phyloP scores from a whole-genome alignment of 2,888 invertebrate genomes.

The Mesochorus sp. region DNA sequence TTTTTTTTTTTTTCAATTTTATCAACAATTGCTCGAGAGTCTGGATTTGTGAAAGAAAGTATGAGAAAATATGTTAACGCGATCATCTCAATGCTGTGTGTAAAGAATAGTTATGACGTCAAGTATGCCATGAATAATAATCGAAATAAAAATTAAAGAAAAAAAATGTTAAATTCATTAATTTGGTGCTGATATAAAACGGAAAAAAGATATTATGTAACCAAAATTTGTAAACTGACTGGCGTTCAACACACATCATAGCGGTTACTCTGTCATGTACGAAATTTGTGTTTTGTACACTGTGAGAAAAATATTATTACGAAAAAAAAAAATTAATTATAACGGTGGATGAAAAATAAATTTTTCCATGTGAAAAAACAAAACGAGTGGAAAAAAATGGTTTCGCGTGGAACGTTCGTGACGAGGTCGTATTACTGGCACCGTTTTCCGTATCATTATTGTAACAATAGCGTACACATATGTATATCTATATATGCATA shows the following conservation, averaged over 20 bases:
- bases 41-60: not conserved
- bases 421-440: constrained; percentile 64
- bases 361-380: not conserved
- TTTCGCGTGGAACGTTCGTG: constrained; percentile 66
- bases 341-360: not conserved
- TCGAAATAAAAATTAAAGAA: not conserved
- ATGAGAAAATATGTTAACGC: constrained; percentile 34
- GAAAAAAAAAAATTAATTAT: not conserved
- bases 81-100: constrained; percentile 39
- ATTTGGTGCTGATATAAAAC: constrained; percentile 36
- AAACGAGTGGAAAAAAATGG: not conserved
- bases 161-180: constrained; percentile 9
- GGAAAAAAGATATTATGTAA: constrained; percentile 9
- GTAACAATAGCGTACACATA: not conserved
- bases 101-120: constrained; percentile 17
- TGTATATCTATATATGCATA: not conserved
- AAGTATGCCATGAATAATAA: constrained; percentile 25
- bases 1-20: constrained; percentile 7
- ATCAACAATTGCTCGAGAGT: constrained; percentile 16
- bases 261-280: constrained; percentile 24
- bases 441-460: constrained; percentile 20
- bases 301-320: too few relatives aligned
- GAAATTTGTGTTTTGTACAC: constrained; percentile 7
- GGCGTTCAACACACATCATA: constrained; percentile 27
- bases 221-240: constrained; percentile 18